Evolutionary conservation across 2,113 vertebrate species (phyloP), one percentile per base, ranked within the genome.

Genomic region (Burhinus oedicnemus): DNA sequence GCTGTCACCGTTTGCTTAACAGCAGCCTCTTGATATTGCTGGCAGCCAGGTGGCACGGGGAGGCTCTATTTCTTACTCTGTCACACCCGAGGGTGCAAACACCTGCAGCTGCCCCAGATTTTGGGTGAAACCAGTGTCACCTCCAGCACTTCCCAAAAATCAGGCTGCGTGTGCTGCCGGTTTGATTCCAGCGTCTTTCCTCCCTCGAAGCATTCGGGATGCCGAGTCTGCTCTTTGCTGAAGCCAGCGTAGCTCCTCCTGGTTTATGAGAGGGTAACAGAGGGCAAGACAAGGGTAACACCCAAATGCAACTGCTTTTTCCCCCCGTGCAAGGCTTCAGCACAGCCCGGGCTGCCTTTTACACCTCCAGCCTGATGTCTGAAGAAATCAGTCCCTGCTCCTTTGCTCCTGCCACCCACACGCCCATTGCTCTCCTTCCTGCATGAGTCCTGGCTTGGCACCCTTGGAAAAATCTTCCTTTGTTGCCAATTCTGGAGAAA

Each of bases 1-100:
- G 8, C 51, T 10, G 25, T 34, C 84, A 49, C 94, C 68, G 80
- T 89, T 94, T 94, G 94, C n/a, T 81, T 19, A 82, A 82, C 96
- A 89, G 84, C 87, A 94, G 77, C 42, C n/a, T 87, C 40, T 84
- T 13, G 40, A 75, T 34, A 15, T 13, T 64, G 8, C 81, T 87
- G 94, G 71, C 32, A 92, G 86, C 15, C 32, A 34, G 79, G 90
- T 81, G 58, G 90, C 52, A 5, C 14, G 2, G 30, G 36, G 18
- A 51, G 88, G 62, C 61, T 64, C 64, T 9, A 13, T 18, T 4
- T 38, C 81, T 71, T n/a, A 14, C 51, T 16, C 29, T 22, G 42
- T 1, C 94, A 57, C 16, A 19, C 1, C 49, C 7, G 4, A 49
- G 3, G 45, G 15, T 57, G 47, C 82, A 71, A 70, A 76, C 57